phyloP scores from a whole-genome alignment of 2,888 invertebrate species.

The Acutogordius australiensis region DNA sequence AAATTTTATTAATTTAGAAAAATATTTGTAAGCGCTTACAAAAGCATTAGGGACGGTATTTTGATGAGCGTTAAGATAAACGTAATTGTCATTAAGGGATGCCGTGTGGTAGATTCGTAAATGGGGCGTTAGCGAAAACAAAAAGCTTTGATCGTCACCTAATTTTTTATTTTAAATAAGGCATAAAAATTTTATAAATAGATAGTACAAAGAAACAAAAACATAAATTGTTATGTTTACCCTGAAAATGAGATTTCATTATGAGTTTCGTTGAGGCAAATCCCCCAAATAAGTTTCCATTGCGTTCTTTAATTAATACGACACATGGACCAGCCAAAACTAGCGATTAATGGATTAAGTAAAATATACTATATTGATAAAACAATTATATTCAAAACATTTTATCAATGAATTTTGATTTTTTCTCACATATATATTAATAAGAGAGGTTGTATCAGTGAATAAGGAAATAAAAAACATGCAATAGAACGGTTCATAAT shows the following conservation, averaged over 20 bases:
- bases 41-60: slow-evolving; percentile 76
- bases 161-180: slow-evolving; percentile 14
- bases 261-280: slow-evolving; percentile 36
- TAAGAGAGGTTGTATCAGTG: too few species aligned
- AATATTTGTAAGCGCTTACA: slow-evolving; percentile 25
- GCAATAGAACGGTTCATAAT: too few species aligned
- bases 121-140: slow-evolving; percentile 50
- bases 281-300: slow-evolving; percentile 58
- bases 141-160: slow-evolving; percentile 42
- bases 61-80: slow-evolving; percentile 64
- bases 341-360: too few species aligned
- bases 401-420: too few species aligned
- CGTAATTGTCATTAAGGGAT: slow-evolving; percentile 56
- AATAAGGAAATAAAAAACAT: too few species aligned
- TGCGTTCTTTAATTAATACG: slow-evolving; percentile 41
- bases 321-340: slow-evolving; percentile 31
- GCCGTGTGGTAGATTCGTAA: slow-evolving; percentile 47
- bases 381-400: too few species aligned
- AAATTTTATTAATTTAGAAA: too few species aligned
- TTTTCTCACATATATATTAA: too few species aligned
- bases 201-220: too few species aligned
- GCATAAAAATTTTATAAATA: not conserved
- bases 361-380: too few species aligned
- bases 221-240: too few species aligned
- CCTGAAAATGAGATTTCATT: slow-evolving; percentile 43